phyloP scores from a whole-genome alignment of 2,113 vertebrate genomes.

The Pipa parva region DNA sequence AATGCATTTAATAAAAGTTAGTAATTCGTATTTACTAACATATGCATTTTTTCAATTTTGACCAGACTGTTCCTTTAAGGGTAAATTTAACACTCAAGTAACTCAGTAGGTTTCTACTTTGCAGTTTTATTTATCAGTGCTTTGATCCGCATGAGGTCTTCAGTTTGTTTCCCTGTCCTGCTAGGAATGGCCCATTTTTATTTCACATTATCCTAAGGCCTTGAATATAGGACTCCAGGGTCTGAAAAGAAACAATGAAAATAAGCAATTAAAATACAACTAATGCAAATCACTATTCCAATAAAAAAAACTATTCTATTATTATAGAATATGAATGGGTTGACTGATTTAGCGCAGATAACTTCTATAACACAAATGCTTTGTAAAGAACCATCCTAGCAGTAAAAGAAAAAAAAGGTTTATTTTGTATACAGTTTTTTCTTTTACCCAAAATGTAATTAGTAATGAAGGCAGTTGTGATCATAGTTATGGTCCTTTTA shows the following conservation, averaged over 20 bases:
- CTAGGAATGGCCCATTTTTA: conserved; percentile 57
- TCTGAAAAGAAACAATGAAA: conserved; percentile 58
- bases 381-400: not conserved
- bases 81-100: too few species aligned
- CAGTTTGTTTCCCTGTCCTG: conserved; percentile 51
- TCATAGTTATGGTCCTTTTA: too few species aligned
- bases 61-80: too few species aligned
- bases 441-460: too few species aligned
- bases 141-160: conserved; percentile 25
- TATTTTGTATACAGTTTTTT: too few species aligned
- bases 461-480: not conserved
- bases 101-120: too few species aligned
- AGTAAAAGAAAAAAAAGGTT: too few species aligned
- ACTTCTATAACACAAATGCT: not conserved
- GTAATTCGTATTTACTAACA: too few species aligned
- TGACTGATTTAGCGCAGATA: not conserved
- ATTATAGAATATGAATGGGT: not conserved
- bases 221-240: conserved; percentile 95
- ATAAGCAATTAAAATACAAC: not conserved
- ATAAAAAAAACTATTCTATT: not conserved
- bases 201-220: conserved; percentile 95
- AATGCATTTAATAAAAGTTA: too few species aligned
- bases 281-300: not conserved
- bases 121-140: conserved; percentile 49
- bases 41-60: too few species aligned